Conservation (phyloP, 2,888 invertebrate species). For the Portevinia maculata region DNA sequence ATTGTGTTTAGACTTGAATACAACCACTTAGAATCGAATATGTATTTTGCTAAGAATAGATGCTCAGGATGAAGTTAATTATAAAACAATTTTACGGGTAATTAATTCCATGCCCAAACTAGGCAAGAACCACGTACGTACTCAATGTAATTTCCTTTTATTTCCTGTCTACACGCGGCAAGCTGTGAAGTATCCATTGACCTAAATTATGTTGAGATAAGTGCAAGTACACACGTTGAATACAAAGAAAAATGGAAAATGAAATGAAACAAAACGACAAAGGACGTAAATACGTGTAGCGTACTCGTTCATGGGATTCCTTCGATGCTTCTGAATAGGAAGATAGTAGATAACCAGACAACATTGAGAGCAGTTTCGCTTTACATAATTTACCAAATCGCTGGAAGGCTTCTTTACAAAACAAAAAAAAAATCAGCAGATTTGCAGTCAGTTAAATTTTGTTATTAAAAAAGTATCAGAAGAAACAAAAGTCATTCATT, state of each 20-base stretch:
- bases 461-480: too few species aligned
- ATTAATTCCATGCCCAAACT: constrained; percentile 26
- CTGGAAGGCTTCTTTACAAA: too few species aligned
- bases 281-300: constrained; percentile 15
- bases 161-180: constrained; percentile 48
- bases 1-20: constrained; percentile 11
- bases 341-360: constrained; percentile 9
- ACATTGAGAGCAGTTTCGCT: too few species aligned
- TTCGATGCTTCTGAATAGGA: neutral
- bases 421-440: too few species aligned
- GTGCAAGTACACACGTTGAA: constrained; percentile 28
- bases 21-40: neutral
- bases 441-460: too few species aligned
- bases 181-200: constrained; percentile 47
- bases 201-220: constrained; percentile 56
- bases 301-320: neutral
- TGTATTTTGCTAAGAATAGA: constrained; percentile 27
- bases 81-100: constrained; percentile 48
- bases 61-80: constrained; percentile 44
- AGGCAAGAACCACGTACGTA: neutral
- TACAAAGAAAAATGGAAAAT: neutral
- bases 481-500: too few species aligned
- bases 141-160: constrained; percentile 13
- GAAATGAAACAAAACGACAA: neutral
- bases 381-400: neutral